Evolutionary conservation across 1,140 invertebrate species (phyloP).

Genomic region (Akabosia matsudoensis): DNA sequence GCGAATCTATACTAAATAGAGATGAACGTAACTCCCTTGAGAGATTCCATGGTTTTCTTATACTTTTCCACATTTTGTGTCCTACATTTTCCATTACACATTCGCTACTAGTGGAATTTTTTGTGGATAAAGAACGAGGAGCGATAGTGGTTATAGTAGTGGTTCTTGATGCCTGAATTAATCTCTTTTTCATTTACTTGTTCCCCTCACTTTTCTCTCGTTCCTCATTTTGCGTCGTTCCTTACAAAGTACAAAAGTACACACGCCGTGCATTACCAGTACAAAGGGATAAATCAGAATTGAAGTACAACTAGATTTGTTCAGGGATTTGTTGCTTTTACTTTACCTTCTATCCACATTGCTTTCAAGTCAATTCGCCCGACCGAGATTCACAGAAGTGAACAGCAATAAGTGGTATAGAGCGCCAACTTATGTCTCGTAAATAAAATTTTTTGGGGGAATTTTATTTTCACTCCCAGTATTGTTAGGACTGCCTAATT

Average conservation of each 20-base stretch:
- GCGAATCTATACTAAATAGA: slow-evolving; percentile 18
- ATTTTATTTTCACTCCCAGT: no score
- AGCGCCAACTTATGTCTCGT: no score
- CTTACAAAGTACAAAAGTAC: background rate
- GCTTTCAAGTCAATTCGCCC: no score
- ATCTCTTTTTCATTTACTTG: slow-evolving; percentile 44
- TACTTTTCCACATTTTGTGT: background rate
- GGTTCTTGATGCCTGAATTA: slow-evolving; percentile 46
- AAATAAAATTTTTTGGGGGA: no score
- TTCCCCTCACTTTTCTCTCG: slow-evolving; percentile 17
- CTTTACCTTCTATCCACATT: no score
- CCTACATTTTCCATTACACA: background rate
- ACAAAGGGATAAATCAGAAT: background rate
- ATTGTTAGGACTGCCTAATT: no score
- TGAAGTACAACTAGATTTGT: background rate
- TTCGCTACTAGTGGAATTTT: no score
- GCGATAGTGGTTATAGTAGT: slow-evolving; percentile 17
- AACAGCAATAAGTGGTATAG: no score
- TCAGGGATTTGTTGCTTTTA: no score
- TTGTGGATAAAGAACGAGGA: no score
- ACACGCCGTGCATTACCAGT: background rate
- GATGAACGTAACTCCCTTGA: slow-evolving; percentile 45
- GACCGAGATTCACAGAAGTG: no score
- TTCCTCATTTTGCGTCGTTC: slow-evolving; percentile 10
- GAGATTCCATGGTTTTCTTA: slow-evolving; percentile 17